phyloP scores from a whole-genome alignment of 2,888 invertebrate genomes.

The Chaitophorus viminalis region DNA sequence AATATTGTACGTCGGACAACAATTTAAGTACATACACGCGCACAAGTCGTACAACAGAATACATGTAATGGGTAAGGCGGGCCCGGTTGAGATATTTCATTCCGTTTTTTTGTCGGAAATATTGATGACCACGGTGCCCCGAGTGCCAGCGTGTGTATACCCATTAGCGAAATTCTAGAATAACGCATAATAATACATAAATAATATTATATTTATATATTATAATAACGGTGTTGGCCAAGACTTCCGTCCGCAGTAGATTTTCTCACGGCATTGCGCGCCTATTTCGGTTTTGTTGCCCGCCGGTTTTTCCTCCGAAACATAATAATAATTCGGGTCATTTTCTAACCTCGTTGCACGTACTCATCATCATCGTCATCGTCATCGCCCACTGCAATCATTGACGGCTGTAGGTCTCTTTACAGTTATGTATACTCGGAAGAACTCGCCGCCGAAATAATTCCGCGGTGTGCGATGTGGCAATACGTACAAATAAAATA shows the following conservation, averaged over 20 bases:
- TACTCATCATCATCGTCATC: neutral
- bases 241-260: slow-evolving; percentile 29
- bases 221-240: slow-evolving; percentile 28
- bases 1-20: neutral
- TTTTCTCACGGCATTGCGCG: slow-evolving; percentile 37
- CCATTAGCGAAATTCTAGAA: slow-evolving; percentile 38
- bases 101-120: neutral
- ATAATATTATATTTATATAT: no score
- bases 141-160: neutral
- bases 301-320: slow-evolving; percentile 4
- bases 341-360: slow-evolving; percentile 8
- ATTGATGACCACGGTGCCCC: neutral
- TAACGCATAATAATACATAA: slow-evolving; percentile 5
- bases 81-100: neutral
- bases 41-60: neutral
- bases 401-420: neutral
- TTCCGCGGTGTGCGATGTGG: neutral
- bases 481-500: no score
- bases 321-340: slow-evolving; percentile 24
- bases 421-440: slow-evolving; percentile 12
- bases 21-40: neutral
- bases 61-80: neutral
- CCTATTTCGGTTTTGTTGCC: neutral
- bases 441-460: neutral
- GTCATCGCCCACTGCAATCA: neutral